These are phyloP conservation scores for Picathartes gymnocephalus DNA, from an alignment of 2,113 vertebrate species.

Conservation along the genomic window DNA sequence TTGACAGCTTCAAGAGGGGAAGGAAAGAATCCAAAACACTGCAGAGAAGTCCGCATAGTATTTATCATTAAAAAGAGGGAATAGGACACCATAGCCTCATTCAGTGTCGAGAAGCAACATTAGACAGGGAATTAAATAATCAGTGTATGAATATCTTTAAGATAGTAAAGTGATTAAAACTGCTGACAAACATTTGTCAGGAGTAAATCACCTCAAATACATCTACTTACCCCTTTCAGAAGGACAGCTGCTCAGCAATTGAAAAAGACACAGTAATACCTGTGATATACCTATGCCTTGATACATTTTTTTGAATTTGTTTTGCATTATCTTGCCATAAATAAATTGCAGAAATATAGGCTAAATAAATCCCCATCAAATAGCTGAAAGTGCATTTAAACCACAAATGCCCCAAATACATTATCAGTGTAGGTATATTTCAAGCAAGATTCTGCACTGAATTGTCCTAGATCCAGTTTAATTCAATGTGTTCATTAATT, in stretches of 20 bases:
- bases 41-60: neutral
- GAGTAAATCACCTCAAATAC: neutral
- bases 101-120: neutral
- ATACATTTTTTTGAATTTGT: neutral
- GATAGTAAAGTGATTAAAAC: conserved; percentile 14
- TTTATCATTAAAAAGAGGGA: neutral
- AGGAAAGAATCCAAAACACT: neutral
- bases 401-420: neutral
- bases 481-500: neutral
- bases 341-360: neutral
- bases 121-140: neutral
- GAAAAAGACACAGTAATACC: neutral
- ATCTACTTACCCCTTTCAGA: neutral
- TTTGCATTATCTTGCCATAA: neutral
- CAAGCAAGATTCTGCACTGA: neutral
- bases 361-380: neutral
- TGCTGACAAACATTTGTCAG: neutral
- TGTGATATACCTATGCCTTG: neutral
- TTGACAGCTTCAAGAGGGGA: neutral
- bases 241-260: neutral
- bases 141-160: neutral
- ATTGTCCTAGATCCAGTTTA: neutral
- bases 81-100: neutral
- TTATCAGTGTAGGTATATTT: neutral
- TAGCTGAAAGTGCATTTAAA: neutral